Conservation (phyloP, 92 coral and sea anemone genomes). For the Siderastrea siderea region DNA sequence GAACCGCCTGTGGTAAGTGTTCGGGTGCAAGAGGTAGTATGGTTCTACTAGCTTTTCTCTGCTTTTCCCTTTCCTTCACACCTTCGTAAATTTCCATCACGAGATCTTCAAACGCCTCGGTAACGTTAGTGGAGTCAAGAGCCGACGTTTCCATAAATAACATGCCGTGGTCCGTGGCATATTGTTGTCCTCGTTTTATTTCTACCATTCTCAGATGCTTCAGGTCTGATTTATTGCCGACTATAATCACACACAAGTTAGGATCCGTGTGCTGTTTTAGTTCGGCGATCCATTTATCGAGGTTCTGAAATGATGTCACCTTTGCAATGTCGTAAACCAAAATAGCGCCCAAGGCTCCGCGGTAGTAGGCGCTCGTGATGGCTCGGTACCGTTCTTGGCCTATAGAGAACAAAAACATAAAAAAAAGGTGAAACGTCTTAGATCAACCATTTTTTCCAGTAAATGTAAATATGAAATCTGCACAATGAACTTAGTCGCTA, state of each 20-base stretch:
- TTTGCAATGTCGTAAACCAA: conserved; percentile 98
- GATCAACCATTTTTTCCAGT: too few relatives aligned
- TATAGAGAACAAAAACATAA: conserved; percentile 15
- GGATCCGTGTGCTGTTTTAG: conserved; percentile 87
- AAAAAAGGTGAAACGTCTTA: not conserved
- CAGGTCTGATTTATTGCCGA: conserved; percentile 96
- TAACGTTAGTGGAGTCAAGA: conserved; percentile 89
- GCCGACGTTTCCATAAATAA: conserved; percentile 97
- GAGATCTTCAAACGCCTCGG: conserved; percentile 92
- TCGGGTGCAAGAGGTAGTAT: conserved; percentile 16
- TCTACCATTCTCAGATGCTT: conserved; percentile 95
- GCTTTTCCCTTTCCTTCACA: conserved; percentile 76
- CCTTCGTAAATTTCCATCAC: conserved; percentile 86
- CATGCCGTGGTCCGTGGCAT: conserved; percentile 87
- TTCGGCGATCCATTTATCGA: conserved; percentile 94
- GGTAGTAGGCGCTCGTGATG: conserved; percentile 99
- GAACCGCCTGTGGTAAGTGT: not conserved
- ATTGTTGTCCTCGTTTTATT: conserved; percentile 82
- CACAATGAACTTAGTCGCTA: too few relatives aligned
- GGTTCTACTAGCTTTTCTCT: conserved; percentile 24
- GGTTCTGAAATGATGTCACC: conserved; percentile 90
- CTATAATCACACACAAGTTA: conserved; percentile 83
- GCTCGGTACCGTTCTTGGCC: conserved; percentile 99
- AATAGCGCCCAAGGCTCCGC: conserved; percentile 98
- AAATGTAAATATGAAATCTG: too few relatives aligned